A percentile compares a stretch with the other conserved stretches of the same genome.
phyloP scores from a whole-genome alignment of 1,140 invertebrate genomes.

The Drosophila pectinifera region DNA sequence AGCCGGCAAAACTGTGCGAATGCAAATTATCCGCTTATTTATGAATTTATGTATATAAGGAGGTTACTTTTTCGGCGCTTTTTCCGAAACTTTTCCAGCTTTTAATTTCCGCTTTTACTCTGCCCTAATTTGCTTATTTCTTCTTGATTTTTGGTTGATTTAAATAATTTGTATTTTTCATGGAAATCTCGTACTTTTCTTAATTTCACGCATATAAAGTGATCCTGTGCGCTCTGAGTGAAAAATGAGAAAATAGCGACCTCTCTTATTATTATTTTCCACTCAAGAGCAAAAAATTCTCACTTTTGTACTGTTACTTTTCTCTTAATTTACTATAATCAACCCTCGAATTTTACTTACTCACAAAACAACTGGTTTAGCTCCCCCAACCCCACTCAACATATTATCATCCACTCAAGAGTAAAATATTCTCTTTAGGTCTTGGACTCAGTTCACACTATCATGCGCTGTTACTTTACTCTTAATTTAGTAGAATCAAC shows the following conservation, averaged over 20 bases:
- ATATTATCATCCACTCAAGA: too few species aligned
- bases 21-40: conserved; percentile 36
- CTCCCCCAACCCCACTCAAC: not conserved
- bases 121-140: not conserved
- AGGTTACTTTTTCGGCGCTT: conserved; percentile 7
- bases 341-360: conserved; percentile 3
- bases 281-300: conserved; percentile 8
- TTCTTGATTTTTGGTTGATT: conserved; percentile 1
- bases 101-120: not conserved
- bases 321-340: conserved; percentile 21
- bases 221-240: not conserved
- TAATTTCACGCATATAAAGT: conserved; percentile 14
- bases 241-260: not conserved
- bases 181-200: conserved; percentile 21
- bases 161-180: conserved; percentile 37
- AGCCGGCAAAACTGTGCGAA: conserved; percentile 29
- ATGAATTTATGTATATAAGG: conserved; percentile 31
- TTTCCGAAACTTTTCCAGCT: conserved; percentile 3
- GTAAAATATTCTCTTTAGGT: too few species aligned
- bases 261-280: not conserved
- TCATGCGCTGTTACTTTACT: too few species aligned
- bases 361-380: conserved; percentile 5
- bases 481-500: too few species aligned
- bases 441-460: too few species aligned
- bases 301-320: not conserved